Base-by-base conservation (phyloP, 2,797 vertebrate genomes). In the Telmatherina bonti region DNA sequence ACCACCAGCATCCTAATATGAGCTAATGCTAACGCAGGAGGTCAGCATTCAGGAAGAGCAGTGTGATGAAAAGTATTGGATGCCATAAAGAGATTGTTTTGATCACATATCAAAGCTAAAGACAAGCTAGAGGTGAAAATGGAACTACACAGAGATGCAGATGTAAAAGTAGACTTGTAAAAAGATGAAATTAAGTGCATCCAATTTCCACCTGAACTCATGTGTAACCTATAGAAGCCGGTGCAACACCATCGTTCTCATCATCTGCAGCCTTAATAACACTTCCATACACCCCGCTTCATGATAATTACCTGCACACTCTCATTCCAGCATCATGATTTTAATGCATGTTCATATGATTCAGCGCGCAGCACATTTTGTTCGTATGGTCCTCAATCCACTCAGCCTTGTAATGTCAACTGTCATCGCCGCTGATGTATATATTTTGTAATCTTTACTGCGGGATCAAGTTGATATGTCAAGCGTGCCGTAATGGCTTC, bases 391-490 rank as follows among this genome's bases (percentile, higher is more conserved):
- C 70, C 56, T 81, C 66, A 67, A 54, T 78, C 72, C 33, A 7
- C 55, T 78, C 83, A 85, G 57, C 68, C 80, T 68, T 76, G 78
- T 88, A 88, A 86, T 86, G 78, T 78, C 69, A 81, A 18, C 81
- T 85, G 83, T 85, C 84, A 79, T 41, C 68, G 74, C 9, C 79
- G 61, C 47, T 88, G 83, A 88, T 81, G 74, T 82, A 81, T 83
- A 82, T 76, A 83, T 86, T 88, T 77, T 79, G 70, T 72, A 78
- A 83, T 86, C 73, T 74, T 79, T 81, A 86, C 82, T 68, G 79
- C 62, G 68, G 81, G 88, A 87, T 88, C 81, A 88, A 86, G 83
- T 82, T 84, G 86, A 88, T 85, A 84, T 85, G 81, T 87, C 83
- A 88, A 81, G 82, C 64, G 10, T 87, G 64, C 41, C 7, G 13